Evolutionary conservation across 2,888 invertebrate species (phyloP).

Genomic region (Macaria liturata): DNA sequence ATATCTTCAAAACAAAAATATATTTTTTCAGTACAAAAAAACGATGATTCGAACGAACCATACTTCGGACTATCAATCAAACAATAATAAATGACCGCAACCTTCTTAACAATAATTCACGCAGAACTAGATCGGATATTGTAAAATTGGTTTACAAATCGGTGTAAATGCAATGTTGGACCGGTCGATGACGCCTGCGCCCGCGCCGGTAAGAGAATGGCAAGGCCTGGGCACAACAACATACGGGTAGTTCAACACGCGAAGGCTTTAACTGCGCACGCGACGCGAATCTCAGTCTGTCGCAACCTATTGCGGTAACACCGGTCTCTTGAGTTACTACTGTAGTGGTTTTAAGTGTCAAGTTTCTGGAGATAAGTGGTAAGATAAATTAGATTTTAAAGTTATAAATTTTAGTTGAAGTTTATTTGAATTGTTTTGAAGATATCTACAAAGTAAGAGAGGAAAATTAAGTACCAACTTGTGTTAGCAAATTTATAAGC

Average conservation of each 20-base stretch:
- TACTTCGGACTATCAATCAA: too few relatives aligned
- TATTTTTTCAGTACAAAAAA: too few relatives aligned
- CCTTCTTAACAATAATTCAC: constrained; percentile 2
- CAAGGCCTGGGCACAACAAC: constrained; percentile 33
- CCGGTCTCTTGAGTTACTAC: not conserved
- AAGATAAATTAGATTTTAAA: not conserved
- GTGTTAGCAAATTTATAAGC: too few relatives aligned
- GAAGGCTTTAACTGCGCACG: constrained; percentile 37
- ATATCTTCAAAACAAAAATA: too few relatives aligned
- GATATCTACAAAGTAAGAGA: too few relatives aligned
- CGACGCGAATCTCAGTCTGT: constrained; percentile 19
- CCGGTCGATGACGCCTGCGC: constrained; percentile 31
- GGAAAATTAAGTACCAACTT: too few relatives aligned
- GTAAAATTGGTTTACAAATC: constrained; percentile 19
- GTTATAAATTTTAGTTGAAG: too few relatives aligned
- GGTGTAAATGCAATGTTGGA: constrained; percentile 21
- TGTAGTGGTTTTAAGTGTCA: constrained; percentile 9
- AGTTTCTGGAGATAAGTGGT: constrained; percentile 3
- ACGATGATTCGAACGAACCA: too few relatives aligned
- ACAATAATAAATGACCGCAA: not conserved
- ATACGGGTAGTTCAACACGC: constrained; percentile 33
- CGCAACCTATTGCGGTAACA: constrained; percentile 2
- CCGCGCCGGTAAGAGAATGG: constrained; percentile 31
- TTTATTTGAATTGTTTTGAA: too few relatives aligned
- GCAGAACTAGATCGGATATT: constrained; percentile 20